phyloP scores from a whole-genome alignment of 2,888 invertebrate species.

The Synanthedon myopaeformis region DNA sequence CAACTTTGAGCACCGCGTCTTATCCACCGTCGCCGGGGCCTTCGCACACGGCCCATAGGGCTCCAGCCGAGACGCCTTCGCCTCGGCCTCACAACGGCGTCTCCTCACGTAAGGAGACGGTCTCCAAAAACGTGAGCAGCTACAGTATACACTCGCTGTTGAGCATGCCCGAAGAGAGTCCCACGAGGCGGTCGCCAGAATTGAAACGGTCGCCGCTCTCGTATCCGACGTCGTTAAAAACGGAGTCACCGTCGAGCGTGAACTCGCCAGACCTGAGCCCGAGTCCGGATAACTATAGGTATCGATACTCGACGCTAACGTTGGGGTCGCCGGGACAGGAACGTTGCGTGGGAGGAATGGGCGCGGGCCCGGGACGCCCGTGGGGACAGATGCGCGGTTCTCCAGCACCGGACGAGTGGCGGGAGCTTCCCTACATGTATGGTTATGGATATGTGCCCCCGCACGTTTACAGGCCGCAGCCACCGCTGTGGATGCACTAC shows the following conservation, averaged over 20 bases:
- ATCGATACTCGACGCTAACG: conserved; percentile 41
- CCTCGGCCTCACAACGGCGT: conserved; percentile 33
- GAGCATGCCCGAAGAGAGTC: conserved; percentile 71
- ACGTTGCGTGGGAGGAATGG: conserved; percentile 21
- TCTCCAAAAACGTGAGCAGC: conserved; percentile 72
- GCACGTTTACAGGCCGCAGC: conserved; percentile 33
- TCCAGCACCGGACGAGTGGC: conserved; percentile 32
- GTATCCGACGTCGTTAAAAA: conserved; percentile 35
- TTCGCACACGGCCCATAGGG: conserved; percentile 36
- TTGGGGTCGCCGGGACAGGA: conserved; percentile 37
- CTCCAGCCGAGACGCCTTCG: conserved; percentile 15
- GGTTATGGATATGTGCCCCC: conserved; percentile 48
- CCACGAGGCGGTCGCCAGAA: conserved; percentile 47
- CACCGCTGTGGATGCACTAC: conserved; percentile 62
- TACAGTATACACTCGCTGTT: conserved; percentile 89
- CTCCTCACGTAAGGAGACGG: conserved; percentile 33
- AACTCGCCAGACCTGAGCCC: conserved; percentile 56
- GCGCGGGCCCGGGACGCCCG: conserved; percentile 38
- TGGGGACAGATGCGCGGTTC: conserved; percentile 15
- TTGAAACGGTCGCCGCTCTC: conserved; percentile 30
- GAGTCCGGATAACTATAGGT: conserved; percentile 52
- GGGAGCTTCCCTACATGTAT: conserved; percentile 47
- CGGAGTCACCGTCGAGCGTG: conserved; percentile 50
- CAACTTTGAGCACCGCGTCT: conserved; percentile 45
- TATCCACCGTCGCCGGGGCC: conserved; percentile 23